Conservation (phyloP, 53 echinoderm and acorn worm species). For the Glandiceps talaboti region DNA sequence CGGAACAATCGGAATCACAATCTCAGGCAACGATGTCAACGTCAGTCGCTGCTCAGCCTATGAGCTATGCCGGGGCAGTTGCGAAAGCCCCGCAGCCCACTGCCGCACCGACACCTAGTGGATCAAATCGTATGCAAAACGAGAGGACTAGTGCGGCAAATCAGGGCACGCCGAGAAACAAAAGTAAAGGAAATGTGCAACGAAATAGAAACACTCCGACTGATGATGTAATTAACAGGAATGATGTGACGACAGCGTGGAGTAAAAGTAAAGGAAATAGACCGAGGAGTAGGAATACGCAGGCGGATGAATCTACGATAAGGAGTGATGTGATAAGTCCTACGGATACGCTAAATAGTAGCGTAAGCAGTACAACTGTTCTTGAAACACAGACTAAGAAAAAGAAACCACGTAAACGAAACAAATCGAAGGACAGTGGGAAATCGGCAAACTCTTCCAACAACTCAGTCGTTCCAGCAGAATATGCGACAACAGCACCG, state of each 20-base stretch:
- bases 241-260: too few species aligned
- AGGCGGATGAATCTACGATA: neutral
- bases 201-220: slow-evolving; percentile 2
- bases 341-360: neutral
- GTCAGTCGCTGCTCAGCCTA: slow-evolving; percentile 15
- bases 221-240: too few species aligned
- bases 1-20: slow-evolving; percentile 4
- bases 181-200: slow-evolving; percentile 25
- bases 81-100: slow-evolving; percentile 13
- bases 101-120: neutral
- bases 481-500: neutral
- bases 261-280: too few species aligned
- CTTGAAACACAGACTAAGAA: neutral
- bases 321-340: neutral
- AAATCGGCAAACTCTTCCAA: slow-evolving; percentile 14
- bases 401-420: neutral
- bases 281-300: too few species aligned
- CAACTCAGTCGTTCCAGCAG: slow-evolving; percentile 55
- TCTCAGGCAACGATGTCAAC: slow-evolving; percentile 8
- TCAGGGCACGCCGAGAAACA: slow-evolving; percentile 2
- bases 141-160: neutral
- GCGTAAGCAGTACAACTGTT: neutral
- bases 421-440: neutral
- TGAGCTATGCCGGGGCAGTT: slow-evolving; percentile 57
- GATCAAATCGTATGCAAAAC: neutral